phyloP scores from a whole-genome alignment of 1,140 invertebrate genomes.

The Drosophila ercepeae region DNA sequence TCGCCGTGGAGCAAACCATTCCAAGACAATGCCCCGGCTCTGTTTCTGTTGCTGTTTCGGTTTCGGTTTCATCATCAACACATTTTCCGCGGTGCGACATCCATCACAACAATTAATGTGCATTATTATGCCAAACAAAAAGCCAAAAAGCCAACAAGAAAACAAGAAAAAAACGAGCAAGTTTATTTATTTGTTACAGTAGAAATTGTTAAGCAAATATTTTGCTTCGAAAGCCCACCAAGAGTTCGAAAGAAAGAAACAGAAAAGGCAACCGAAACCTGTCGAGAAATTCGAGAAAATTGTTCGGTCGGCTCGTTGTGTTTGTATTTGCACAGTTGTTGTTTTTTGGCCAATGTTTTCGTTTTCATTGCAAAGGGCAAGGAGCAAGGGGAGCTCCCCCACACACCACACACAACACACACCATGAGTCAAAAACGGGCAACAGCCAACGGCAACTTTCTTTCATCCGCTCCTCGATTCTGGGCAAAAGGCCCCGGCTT shows the following conservation, averaged over 20 bases:
- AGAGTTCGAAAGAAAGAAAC: conserved; percentile 17
- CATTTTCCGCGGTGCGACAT: conserved; percentile 5
- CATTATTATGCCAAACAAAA: conserved; percentile 49
- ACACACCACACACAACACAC: too few relatives aligned
- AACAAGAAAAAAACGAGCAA: conserved; percentile 28
- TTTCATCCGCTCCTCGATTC: conserved; percentile 67
- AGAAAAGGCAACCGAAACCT: conserved; percentile 35
- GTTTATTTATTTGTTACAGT: conserved; percentile 70
- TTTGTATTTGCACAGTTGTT: conserved; percentile 41
- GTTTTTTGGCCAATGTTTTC: conserved; percentile 43
- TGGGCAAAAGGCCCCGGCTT: conserved; percentile 39
- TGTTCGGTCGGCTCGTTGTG: conserved; percentile 32
- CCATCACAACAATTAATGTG: conserved; percentile 71
- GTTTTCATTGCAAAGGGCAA: conserved; percentile 55
- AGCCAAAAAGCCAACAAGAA: conserved; percentile 10
- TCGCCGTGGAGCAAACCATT: too few relatives aligned
- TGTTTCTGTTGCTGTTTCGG: conserved; percentile 18
- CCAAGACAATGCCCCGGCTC: conserved; percentile 56
- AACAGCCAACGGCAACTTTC: conserved; percentile 54
- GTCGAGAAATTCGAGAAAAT: conserved; percentile 76
- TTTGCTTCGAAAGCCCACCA: conserved; percentile 37
- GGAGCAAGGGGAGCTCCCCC: neutral
- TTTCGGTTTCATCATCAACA: conserved; percentile 19
- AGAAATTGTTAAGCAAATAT: conserved; percentile 80
- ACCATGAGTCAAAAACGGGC: conserved; percentile 57